These are phyloP conservation scores for Mus pahari DNA, from an alignment of 2,113 vertebrate species.

Conservation along the genomic window DNA sequence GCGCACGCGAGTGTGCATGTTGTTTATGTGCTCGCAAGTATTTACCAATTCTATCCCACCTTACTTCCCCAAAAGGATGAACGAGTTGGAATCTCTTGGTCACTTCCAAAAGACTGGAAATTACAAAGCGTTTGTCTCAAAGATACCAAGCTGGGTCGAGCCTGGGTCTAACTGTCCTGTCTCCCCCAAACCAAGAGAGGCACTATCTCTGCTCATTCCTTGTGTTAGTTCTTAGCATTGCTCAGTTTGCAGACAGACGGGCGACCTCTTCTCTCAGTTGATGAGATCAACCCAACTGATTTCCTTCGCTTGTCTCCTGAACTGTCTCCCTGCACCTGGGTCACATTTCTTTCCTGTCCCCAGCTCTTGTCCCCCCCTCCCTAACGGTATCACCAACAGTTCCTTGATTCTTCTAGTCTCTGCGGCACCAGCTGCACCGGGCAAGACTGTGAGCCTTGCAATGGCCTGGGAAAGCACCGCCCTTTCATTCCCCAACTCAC, in stretches of 20 bases:
- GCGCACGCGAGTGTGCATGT: background rate
- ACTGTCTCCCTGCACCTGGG: background rate
- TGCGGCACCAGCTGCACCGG: background rate
- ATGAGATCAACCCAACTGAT: background rate
- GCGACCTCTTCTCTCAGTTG: background rate
- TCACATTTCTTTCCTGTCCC: background rate
- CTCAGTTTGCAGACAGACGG: background rate
- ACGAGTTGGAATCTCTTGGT: background rate
- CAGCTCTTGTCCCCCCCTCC: too few relatives aligned
- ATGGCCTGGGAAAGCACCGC: background rate
- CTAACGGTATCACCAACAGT: background rate
- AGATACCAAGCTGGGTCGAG: background rate
- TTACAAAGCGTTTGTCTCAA: background rate
- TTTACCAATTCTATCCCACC: background rate
- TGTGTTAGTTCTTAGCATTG: background rate
- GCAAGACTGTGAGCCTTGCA: background rate
- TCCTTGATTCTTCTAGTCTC: background rate
- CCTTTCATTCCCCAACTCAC: conserved; percentile 45
- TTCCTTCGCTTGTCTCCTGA: background rate
- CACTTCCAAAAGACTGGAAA: background rate
- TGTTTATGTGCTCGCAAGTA: conserved; percentile 8
- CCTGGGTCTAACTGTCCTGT: background rate
- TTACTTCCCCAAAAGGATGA: conserved; percentile 41
- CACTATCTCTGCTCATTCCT: background rate
- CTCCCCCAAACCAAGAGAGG: background rate